A percentile compares a stretch with the other conserved stretches of the same genome.
Evolutionary conservation across 2,797 vertebrate genomes (phyloP).

Genomic region (Coccyzus lansbergi): DNA sequence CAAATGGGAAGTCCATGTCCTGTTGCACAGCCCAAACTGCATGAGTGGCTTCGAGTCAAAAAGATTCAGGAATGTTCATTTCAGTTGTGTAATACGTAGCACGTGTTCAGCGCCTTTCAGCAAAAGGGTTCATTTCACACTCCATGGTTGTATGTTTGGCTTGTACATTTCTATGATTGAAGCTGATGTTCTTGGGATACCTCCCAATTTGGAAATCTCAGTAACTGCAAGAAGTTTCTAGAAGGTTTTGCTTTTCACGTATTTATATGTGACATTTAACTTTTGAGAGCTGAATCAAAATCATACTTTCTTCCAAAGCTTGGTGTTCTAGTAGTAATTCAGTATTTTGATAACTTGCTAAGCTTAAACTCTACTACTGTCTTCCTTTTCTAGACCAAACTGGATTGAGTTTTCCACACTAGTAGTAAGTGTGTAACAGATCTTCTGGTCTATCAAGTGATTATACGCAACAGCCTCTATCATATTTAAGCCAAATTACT

Average conservation of each 20-base stretch:
- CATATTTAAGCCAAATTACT: background rate
- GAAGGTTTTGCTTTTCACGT: background rate
- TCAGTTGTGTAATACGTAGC: background rate
- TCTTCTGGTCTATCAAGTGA: background rate
- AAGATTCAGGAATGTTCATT: background rate
- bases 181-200: background rate
- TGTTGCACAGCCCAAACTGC: background rate
- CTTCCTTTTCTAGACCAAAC: background rate
- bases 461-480: background rate
- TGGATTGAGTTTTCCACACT: too few species aligned
- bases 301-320: background rate
- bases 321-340: background rate
- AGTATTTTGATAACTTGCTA: background rate
- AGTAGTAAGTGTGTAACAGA: background rate
- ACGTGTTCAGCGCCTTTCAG: background rate
- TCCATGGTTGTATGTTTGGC: background rate
- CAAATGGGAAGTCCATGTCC: background rate
- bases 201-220: background rate
- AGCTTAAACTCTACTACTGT: background rate
- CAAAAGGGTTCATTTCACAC: background rate
- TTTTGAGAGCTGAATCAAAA: background rate
- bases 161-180: background rate
- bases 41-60: background rate
- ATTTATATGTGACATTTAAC: background rate
- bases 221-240: background rate